Percentiles rank a stretch among this genome's conserved stretches.
Conservation (phyloP, 2,888 invertebrate species). For the Sphecodes monilicornis region DNA sequence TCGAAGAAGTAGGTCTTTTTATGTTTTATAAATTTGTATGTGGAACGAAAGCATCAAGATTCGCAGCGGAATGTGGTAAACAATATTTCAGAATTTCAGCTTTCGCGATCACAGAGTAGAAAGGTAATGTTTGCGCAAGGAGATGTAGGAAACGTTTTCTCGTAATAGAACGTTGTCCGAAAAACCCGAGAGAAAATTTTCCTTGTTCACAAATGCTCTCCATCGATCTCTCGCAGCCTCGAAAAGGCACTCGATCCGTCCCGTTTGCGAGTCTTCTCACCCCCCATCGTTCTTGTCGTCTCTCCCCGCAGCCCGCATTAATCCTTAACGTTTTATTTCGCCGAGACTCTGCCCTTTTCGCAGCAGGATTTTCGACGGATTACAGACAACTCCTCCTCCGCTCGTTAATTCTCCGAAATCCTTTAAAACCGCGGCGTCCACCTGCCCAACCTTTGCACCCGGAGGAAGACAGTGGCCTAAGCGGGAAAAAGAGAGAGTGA, state of each 20-base stretch:
- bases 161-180: not conserved
- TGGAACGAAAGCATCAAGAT: not conserved
- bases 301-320: not conserved
- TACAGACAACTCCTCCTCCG: conserved; percentile 19
- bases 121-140: not conserved
- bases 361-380: conserved; percentile 43
- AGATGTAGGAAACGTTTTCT: not conserved
- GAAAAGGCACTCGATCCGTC: conserved; percentile 10
- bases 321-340: conserved; percentile 26
- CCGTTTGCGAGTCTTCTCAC: not conserved
- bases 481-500: no score
- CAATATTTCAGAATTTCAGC: not conserved
- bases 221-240: conserved; percentile 1
- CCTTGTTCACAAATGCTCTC: not conserved
- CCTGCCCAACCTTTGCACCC: conserved; percentile 36
- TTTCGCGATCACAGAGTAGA: not conserved
- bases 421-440: conserved; percentile 34
- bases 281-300: not conserved
- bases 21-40: not conserved
- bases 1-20: not conserved
- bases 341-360: conserved; percentile 17
- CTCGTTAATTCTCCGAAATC: conserved; percentile 51
- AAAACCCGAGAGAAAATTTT: not conserved
- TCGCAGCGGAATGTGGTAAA: not conserved
- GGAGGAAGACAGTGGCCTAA: conserved; percentile 8